Conservation (phyloP, 2,797 vertebrate genomes). For the Poecilia velifera region DNA sequence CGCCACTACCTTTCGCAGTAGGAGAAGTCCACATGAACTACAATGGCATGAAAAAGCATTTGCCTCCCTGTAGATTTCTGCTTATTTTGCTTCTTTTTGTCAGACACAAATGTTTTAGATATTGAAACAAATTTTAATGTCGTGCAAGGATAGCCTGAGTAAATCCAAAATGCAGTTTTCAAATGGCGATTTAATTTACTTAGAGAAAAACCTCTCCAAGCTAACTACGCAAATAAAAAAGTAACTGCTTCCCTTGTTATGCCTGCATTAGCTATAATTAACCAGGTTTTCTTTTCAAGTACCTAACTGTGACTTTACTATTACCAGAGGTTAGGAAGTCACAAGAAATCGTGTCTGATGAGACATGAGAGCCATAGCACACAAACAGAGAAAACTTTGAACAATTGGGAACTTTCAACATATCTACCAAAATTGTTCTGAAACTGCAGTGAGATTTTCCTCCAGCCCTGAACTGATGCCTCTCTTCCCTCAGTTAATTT, state of each 20-base stretch:
- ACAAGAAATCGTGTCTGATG: neutral
- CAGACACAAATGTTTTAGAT: neutral
- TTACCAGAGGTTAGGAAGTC: neutral
- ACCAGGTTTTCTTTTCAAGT: neutral
- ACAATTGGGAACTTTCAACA: neutral
- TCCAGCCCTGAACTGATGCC: neutral
- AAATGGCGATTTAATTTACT: neutral
- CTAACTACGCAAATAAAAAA: neutral
- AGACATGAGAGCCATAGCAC: neutral
- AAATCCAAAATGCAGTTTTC: neutral
- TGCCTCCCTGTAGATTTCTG: neutral
- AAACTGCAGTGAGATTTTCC: neutral
- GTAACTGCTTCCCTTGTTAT: neutral
- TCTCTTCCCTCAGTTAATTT: neutral
- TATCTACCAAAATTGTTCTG: neutral
- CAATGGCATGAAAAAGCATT: neutral
- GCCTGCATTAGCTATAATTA: neutral
- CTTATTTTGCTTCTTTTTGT: neutral
- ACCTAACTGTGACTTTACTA: neutral
- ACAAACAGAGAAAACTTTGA: neutral
- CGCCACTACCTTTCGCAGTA: slow-evolving; percentile 36
- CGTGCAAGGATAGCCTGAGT: neutral
- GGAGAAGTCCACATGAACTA: neutral
- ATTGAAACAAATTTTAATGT: neutral
- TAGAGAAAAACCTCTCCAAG: neutral